phyloP scores from a whole-genome alignment of 2,113 vertebrate genomes.

The Heterocephalus glaber region DNA sequence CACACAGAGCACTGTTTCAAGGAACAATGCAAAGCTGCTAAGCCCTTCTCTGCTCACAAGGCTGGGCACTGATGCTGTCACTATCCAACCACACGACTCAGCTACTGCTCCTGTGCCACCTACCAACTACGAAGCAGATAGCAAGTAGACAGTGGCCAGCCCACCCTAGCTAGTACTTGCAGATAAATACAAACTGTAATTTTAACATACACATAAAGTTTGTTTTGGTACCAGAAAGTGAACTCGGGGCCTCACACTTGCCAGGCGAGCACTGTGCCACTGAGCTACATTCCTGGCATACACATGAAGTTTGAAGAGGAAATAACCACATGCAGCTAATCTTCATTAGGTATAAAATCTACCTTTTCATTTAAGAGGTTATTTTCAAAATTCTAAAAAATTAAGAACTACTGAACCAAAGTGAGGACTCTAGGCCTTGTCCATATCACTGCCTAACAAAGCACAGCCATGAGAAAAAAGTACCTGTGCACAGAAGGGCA shows the following conservation, averaged over 20 bases:
- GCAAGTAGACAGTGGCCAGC: neutral
- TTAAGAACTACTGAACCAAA: neutral
- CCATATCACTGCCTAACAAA: neutral
- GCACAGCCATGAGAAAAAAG: neutral
- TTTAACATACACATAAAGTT: neutral
- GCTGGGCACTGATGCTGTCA: neutral
- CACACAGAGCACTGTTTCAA: neutral
- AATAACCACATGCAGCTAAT: neutral
- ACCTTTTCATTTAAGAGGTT: neutral
- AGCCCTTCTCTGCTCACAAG: neutral
- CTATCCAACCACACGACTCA: neutral
- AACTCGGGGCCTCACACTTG: too few relatives aligned
- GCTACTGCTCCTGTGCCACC: neutral
- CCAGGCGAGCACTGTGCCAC: too few relatives aligned
- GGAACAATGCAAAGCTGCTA: neutral
- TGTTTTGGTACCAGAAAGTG: too few relatives aligned
- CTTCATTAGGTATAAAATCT: neutral
- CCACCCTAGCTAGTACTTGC: neutral
- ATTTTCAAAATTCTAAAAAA: neutral
- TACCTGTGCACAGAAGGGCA: neutral
- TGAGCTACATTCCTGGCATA: too few relatives aligned
- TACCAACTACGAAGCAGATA: accelerated
- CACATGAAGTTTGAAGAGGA: neutral
- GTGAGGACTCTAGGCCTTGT: neutral
- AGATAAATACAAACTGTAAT: neutral